phyloP scores from a whole-genome alignment of 2,888 invertebrate genomes.

The Linyphia triangularis region DNA sequence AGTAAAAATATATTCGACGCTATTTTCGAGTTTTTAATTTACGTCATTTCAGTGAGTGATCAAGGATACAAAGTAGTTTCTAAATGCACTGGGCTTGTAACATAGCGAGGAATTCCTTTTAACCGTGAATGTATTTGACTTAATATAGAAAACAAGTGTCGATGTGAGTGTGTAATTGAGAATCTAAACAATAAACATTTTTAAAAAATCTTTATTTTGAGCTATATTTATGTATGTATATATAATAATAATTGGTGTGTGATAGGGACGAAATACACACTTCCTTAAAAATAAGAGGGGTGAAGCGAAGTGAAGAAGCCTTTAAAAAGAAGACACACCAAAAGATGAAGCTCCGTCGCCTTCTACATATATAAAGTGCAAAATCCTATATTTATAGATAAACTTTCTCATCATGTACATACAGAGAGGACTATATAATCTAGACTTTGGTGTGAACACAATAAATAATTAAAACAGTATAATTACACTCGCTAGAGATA shows the following conservation, averaged over 20 bases:
- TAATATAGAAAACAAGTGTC: too few relatives aligned
- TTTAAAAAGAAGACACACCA: constrained; percentile 8
- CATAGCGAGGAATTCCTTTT: too few relatives aligned
- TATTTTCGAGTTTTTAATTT: too few relatives aligned
- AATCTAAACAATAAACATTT: constrained; percentile 35
- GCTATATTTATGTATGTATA: constrained; percentile 68
- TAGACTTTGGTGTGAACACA: constrained; percentile 46
- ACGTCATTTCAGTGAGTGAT: too few relatives aligned
- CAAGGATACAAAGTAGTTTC: too few relatives aligned
- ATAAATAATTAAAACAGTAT: constrained; percentile 55
- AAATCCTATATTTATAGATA: not conserved
- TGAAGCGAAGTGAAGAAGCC: constrained; percentile 13
- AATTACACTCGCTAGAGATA: constrained; percentile 19
- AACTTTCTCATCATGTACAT: constrained; percentile 5
- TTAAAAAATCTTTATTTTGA: constrained; percentile 71
- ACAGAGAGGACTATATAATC: constrained; percentile 13
- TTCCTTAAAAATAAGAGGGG: constrained; percentile 29
- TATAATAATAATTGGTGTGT: constrained; percentile 55
- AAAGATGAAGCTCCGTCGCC: constrained; percentile 9
- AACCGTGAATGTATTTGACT: too few relatives aligned
- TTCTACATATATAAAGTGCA: constrained; percentile 3
- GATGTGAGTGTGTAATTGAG: too few relatives aligned
- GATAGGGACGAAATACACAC: constrained; percentile 28
- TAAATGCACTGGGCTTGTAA: too few relatives aligned
- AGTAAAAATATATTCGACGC: too few relatives aligned